Conservation (phyloP, 1,140 invertebrate genomes). For the Brachionus angularis region DNA sequence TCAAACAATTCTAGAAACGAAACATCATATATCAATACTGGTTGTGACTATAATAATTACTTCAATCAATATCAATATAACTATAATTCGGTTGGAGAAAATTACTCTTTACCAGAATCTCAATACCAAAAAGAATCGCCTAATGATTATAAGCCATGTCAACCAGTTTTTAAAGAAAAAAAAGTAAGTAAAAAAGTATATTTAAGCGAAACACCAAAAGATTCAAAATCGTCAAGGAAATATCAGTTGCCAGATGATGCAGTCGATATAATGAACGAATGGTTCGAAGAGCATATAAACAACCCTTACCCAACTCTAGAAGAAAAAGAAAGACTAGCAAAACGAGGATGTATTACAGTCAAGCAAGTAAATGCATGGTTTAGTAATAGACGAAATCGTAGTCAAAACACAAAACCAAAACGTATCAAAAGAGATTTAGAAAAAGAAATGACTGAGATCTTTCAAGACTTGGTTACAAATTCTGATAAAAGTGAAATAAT, state of each 20-base stretch:
- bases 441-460: constrained; percentile 30
- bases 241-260: constrained; percentile 45
- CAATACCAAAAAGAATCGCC: no score
- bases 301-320: constrained; percentile 53
- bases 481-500: constrained; percentile 11
- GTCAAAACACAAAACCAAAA: constrained; percentile 54
- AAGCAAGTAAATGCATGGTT: constrained; percentile 56
- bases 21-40: no score
- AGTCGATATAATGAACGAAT: constrained; percentile 49
- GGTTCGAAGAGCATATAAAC: constrained; percentile 50
- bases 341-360: constrained; percentile 49
- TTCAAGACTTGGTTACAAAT: not conserved
- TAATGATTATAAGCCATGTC: not conserved
- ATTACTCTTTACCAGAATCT: no score
- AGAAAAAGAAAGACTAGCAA: constrained; percentile 51
- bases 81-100: no score
- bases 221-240: not conserved
- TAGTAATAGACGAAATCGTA: constrained; percentile 54
- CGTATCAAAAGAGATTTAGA: constrained; percentile 44
- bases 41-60: no score
- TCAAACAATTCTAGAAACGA: no score
- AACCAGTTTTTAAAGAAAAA: not conserved
- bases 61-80: no score
- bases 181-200: not conserved
- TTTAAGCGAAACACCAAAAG: not conserved